Evolutionary conservation across 2,797 vertebrate species (phyloP), one percentile per base, ranked within the genome.

Genomic region (Sebastes taczanowskii): DNA sequence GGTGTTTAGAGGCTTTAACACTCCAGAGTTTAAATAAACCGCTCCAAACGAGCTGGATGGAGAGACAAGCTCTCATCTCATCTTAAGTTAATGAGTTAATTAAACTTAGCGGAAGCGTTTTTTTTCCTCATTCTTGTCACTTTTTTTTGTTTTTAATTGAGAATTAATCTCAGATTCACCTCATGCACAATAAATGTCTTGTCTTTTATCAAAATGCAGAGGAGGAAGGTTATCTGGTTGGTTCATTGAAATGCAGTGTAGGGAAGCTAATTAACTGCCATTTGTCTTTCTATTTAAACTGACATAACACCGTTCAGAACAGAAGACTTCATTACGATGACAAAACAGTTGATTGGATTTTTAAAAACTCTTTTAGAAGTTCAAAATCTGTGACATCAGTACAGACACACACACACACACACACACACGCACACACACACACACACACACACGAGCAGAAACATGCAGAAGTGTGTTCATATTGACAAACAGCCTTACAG

Each of bases 241-340:
- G 5, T 30, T 66, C n/a, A 16, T 20, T 34, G 13, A 70, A 20
- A 56, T 5, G 52, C 38, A 18, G 56, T 3, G n/a, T 11, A 27
- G 29, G 22, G 22, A 25, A 42, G 10, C 38, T 81, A 52, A 77
- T 86, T 74, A 83, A 53, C 58, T 55, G 25, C 25, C 66, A 35
- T 78, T 79, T 73, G 22, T 68, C 46, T 52, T 13, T 10, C 11
- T 27, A 11, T 35, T 59, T 18, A 46, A 70, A 67, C 30, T 16
- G 27, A 23, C 63, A n/a, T 14, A 42, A 61, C 22, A 68, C 29
- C 13, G 61, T 46, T 52, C 20, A 5, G 25, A 22, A 14, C 18
- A 2, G 14, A 56, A 27, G 4, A 77, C 58, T 71, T 68, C 20
- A 14, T 76, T 22, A 62, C 14, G 63, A 27, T 30, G 49, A 30